phyloP scores from a whole-genome alignment of 2,888 invertebrate species.

The Cryptus armator region DNA sequence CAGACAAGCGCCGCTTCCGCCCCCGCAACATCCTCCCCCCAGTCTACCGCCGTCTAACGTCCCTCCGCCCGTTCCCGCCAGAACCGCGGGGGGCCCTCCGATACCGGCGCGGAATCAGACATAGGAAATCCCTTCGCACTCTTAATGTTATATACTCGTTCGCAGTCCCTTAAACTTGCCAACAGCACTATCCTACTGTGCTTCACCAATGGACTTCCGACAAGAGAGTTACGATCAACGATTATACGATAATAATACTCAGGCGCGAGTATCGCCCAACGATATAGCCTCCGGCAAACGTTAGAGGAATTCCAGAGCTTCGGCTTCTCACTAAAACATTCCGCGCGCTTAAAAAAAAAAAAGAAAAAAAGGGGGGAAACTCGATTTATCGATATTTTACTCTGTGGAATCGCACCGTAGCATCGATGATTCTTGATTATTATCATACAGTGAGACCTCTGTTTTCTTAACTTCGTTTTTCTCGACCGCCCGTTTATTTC shows the following conservation, averaged over 20 bases:
- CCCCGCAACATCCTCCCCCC: conserved; percentile 82
- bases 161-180: neutral
- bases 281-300: neutral
- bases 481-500: no score
- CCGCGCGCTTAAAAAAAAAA: conserved; percentile 24
- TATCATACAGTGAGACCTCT: no score
- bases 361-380: neutral
- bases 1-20: conserved; percentile 80
- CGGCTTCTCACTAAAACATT: conserved; percentile 29
- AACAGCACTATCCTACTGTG: neutral
- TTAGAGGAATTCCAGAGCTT: conserved; percentile 9
- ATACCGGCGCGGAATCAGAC: conserved; percentile 87
- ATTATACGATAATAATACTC: conserved; percentile 20
- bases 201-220: conserved; percentile 7
- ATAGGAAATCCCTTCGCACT: conserved; percentile 56
- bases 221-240: neutral
- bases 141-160: conserved; percentile 14
- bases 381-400: neutral
- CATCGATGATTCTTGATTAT: conserved; percentile 17
- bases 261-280: neutral
- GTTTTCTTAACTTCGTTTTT: no score
- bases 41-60: conserved; percentile 84
- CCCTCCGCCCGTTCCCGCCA: conserved; percentile 87
- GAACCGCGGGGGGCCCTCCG: conserved; percentile 89
- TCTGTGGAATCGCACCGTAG: conserved; percentile 20